Evolutionary conservation across 2,113 vertebrate species (phyloP).

Genomic region (Micronycteris hirsuta): DNA sequence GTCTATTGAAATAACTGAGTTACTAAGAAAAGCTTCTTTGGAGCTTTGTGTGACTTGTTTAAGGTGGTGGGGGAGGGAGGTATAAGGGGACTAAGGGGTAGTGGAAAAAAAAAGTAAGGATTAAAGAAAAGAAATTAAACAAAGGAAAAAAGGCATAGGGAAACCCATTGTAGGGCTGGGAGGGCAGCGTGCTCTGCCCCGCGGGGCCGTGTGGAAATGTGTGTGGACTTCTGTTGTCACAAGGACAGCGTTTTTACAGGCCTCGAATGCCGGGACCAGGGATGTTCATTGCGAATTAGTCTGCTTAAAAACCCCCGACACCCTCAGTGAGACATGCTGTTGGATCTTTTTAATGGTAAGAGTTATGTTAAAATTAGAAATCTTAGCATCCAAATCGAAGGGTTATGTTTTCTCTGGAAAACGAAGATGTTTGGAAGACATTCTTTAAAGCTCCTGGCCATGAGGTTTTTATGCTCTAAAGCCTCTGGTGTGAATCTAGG

Average conservation of each 20-base stretch:
- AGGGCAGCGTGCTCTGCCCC: neutral
- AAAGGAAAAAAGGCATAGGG: neutral
- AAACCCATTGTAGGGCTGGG: neutral
- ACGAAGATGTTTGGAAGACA: neutral
- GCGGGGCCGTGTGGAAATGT: neutral
- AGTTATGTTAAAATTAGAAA: constrained; percentile 7
- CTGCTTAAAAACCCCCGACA: neutral
- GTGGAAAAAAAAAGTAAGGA: too few species aligned
- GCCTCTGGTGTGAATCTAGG: neutral
- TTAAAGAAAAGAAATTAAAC: too few species aligned
- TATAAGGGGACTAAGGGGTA: too few species aligned
- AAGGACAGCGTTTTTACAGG: neutral
- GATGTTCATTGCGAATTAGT: neutral
- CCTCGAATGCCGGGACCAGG: neutral
- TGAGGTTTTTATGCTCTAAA: neutral
- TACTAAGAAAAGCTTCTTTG: neutral
- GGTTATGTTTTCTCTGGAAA: constrained; percentile 9
- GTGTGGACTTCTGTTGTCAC: neutral
- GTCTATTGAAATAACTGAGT: neutral
- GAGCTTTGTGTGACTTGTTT: neutral
- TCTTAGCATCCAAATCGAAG: neutral
- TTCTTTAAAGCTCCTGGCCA: neutral
- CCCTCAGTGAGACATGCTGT: neutral
- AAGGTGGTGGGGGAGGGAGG: neutral
- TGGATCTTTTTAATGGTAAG: constrained; percentile 17